Base-by-base conservation (phyloP, 1,140 invertebrate species). In the Aphaenogaster floridana region DNA sequence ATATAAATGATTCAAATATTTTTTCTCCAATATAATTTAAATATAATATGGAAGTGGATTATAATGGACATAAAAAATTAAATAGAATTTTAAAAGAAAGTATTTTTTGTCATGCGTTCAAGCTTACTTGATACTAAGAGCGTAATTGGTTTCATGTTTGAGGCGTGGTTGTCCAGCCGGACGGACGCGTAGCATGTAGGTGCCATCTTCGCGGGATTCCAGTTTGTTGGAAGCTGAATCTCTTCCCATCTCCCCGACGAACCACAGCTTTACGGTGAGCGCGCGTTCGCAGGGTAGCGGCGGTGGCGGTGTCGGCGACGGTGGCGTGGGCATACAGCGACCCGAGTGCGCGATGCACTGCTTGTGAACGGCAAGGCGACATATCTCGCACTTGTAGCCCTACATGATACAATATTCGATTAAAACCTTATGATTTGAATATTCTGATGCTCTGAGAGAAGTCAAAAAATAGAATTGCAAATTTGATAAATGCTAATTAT, bases 181-280 rank as follows among this genome's bases (percentile, higher is more conserved):
- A 76, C 98, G 97, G 81, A 98, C 97, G 66, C 99, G 96, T 66
- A 99, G 96, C 92, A 99, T 96, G 95, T 98, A 99, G 2, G 98
- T 99, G 85, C 98, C 98, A 95, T 98, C 97, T 89, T 97, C 97
- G 59, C 98, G 96, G 61, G 96, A 95, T 94, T 98, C 97, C 52
- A 99, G 95, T 61, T 97, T 96, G 81, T 96, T 96, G n/a, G 97
- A 97, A 8, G 98, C 98, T 76, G 96, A 96, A 88, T 98, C 97
- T 85, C 98, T 96, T 21, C 97, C 97, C 98, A 99, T 98, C 95
- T 98, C 97, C 34, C 98, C 98, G 48, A 98, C 98, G 95, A 98
- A 98, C 97, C 96, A 97, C 92, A 96, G 95, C 93, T 96, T 96
- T 76, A 94, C 96, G 68, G 96, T 96, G 52, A 97, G 93, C 64